Base-by-base conservation (phyloP, 2,888 invertebrate genomes). In the Ornithoptera priamus region DNA sequence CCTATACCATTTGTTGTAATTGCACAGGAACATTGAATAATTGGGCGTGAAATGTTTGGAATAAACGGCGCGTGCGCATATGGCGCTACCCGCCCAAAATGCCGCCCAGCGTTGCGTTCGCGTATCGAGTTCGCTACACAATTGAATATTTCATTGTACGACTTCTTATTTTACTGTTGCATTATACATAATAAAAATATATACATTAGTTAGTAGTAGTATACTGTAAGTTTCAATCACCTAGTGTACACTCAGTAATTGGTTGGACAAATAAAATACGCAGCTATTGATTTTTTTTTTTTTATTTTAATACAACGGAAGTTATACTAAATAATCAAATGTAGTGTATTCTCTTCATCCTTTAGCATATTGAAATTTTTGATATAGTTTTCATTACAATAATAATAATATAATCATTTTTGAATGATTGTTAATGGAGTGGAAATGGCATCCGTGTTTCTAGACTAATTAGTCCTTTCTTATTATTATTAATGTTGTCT, bases 51-150 rank as follows among this genome's bases (percentile, higher is more conserved):
- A 58, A 58, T 18, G 7, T 20, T 42, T 50, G n/a, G 62, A 62
- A 62, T 76, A 64, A 36, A 71, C 74, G 81, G 79, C 88, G 88
- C 88, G 81, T 83, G 86, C 89, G 87, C 91, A 90, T 83, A 84
- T 81, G 79, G 74, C 72, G 74, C 73, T 67, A 74, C 75, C 81
- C 86, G 86, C 85, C 86, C 85, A 80, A 75, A 74, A 69, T 73
- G 75, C 87, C 87, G 87, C 88, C 88, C 87, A 82, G 77, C 77
- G 73, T 70, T 80, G 81, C 67, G 80, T 82, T 78, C 70, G 77
- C 74, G 42, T 78, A 75, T 81, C 83, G 76, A 81, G 76, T 79
- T 78, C 73, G 74, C 77, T 80, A 85, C 86, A 75, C 77, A 72
- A 76, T 75, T 71, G 73, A 80, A 80, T 74, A 59, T 70, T 71